Evolutionary conservation across 2,113 vertebrate genomes (phyloP).

Genomic region (Cavia aperea): DNA sequence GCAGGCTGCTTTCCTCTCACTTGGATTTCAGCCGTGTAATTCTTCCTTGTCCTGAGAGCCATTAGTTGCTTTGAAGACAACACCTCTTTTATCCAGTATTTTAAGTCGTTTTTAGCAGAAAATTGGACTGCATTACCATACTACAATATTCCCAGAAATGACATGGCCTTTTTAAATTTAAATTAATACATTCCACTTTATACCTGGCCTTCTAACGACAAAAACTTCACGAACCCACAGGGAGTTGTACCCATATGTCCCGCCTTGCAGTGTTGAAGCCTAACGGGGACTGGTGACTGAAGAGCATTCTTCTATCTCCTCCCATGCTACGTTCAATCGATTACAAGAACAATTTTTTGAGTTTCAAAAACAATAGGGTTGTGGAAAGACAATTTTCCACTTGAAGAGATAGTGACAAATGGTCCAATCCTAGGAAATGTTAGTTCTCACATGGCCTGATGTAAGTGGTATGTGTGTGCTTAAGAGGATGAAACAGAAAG

Average conservation of each 20-base stretch:
- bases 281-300: background rate
- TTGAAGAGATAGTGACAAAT: background rate
- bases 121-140: background rate
- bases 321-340: background rate
- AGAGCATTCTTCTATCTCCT: background rate
- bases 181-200: background rate
- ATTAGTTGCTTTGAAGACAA: conserved; percentile 9
- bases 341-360: conserved; percentile 2
- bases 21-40: background rate
- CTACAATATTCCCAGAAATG: background rate
- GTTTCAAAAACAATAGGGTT: background rate
- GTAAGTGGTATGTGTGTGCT: background rate
- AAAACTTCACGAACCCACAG: background rate
- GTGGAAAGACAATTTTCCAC: background rate
- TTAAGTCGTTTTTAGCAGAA: conserved; percentile 3
- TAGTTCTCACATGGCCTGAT: background rate
- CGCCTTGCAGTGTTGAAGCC: background rate
- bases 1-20: background rate
- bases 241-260: background rate
- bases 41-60: background rate
- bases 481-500: background rate
- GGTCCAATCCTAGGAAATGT: background rate
- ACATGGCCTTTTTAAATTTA: background rate
- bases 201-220: background rate
- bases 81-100: background rate